These are phyloP conservation scores for Micropterix aruncella DNA, from an alignment of 2,888 invertebrate species.

Conservation along the genomic window DNA sequence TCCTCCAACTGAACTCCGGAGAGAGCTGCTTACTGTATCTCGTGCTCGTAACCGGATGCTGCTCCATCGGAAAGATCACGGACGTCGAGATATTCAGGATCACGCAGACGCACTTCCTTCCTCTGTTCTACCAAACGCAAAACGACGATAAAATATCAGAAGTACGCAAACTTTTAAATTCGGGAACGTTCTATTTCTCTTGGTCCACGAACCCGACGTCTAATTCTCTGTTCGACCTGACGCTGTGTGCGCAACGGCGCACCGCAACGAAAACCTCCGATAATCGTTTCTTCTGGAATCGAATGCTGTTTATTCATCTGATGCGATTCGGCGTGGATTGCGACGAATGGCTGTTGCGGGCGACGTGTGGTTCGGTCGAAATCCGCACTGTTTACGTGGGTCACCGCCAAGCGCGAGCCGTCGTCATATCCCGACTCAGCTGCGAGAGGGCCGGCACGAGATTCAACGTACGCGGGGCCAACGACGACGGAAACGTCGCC, in stretches of 20 bases:
- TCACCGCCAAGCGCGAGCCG: constrained; percentile 83
- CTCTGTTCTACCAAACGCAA: constrained; percentile 59
- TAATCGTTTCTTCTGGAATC: constrained; percentile 97
- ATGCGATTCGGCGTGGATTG: constrained; percentile 85
- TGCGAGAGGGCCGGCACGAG: constrained; percentile 96
- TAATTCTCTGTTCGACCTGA: constrained; percentile 66
- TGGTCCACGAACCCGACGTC: constrained; percentile 46
- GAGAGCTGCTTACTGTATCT: constrained; percentile 77
- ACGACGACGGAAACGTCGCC: constrained; percentile 98
- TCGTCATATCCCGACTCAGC: constrained; percentile 90
- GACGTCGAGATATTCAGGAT: constrained; percentile 92
- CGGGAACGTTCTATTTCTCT: constrained; percentile 98
- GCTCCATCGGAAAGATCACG: constrained; percentile 91
- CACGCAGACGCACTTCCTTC: constrained; percentile 83
- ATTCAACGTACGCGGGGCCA: constrained; percentile 97
- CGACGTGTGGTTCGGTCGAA: constrained; percentile 96
- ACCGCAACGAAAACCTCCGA: constrained; percentile 71
- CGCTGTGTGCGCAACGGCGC: constrained; percentile 84
- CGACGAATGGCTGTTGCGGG: constrained; percentile 81
- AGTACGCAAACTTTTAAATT: constrained; percentile 79
- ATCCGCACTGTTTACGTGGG: constrained; percentile 98
- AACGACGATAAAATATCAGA: constrained; percentile 47
- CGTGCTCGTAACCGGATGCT: constrained; percentile 88
- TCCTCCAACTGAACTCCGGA: constrained; percentile 75
- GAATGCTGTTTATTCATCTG: constrained; percentile 87